Conservation (phyloP, 2,113 vertebrate species). For the Urocolius indicus region DNA sequence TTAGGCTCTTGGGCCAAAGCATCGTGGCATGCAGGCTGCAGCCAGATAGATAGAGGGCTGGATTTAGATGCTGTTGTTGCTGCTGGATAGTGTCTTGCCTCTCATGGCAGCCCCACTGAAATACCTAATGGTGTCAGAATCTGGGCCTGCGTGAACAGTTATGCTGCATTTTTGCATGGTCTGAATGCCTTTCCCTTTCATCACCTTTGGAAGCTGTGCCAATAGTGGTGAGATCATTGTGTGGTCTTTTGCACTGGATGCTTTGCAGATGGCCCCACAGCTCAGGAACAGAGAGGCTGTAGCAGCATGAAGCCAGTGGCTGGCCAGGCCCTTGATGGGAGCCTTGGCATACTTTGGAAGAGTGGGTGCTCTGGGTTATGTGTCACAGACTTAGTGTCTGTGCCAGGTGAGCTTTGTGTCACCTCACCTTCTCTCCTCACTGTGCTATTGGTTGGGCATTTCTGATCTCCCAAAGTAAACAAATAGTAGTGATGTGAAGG, state of each 20-base stretch:
- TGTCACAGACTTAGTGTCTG: neutral
- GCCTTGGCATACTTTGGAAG: neutral
- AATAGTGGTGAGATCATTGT: neutral
- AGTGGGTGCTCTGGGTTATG: neutral
- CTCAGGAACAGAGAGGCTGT: neutral
- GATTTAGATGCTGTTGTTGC: neutral
- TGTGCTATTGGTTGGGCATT: neutral
- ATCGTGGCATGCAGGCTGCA: neutral
- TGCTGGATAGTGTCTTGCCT: neutral
- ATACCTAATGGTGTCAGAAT: neutral
- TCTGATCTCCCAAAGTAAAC: neutral
- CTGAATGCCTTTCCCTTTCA: neutral
- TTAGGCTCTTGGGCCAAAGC: neutral
- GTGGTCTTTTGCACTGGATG: neutral
- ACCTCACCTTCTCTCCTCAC: neutral
- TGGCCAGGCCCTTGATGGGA: accelerated
- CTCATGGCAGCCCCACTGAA: neutral
- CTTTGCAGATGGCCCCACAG: neutral
- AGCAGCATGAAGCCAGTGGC: accelerated
- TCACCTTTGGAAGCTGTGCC: neutral
- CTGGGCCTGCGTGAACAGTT: neutral
- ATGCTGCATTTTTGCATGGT: neutral
- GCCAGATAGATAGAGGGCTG: neutral
- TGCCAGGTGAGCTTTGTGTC: neutral
- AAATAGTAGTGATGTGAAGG: neutral